Conservation (phyloP, 2,797 vertebrate species). For the Enteromius viviparus region DNA sequence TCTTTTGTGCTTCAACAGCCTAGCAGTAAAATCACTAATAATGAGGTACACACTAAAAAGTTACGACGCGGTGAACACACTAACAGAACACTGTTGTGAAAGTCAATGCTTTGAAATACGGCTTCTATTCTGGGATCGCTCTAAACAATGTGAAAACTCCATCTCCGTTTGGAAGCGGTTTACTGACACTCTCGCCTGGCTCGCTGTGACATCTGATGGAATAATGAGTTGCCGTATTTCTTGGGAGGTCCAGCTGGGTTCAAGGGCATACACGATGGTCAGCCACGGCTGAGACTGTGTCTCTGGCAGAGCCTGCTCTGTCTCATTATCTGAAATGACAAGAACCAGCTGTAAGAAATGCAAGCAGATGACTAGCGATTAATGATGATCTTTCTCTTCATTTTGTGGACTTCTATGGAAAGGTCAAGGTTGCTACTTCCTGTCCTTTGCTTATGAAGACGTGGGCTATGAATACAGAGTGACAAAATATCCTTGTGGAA, state of each 20-base stretch:
- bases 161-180: slow-evolving; percentile 31
- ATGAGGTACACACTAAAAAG: slow-evolving; percentile 42
- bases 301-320: slow-evolving; percentile 46
- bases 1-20: slow-evolving; percentile 37
- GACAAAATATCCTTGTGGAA: slow-evolving; percentile 27
- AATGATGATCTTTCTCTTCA: slow-evolving; percentile 56
- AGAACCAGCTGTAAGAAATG: slow-evolving; percentile 48
- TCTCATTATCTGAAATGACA: slow-evolving; percentile 57
- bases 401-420: slow-evolving; percentile 38
- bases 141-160: slow-evolving; percentile 56
- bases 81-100: slow-evolving; percentile 41
- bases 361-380: slow-evolving; percentile 54
- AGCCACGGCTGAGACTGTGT: slow-evolving; percentile 41
- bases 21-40: slow-evolving; percentile 40
- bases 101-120: slow-evolving; percentile 52
- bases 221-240: slow-evolving; percentile 41
- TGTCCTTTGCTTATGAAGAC: slow-evolving; percentile 46
- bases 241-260: slow-evolving; percentile 46
- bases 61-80: slow-evolving; percentile 19
- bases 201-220: slow-evolving; percentile 44
- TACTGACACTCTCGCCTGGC: slow-evolving; percentile 24
- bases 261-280: slow-evolving; percentile 44
- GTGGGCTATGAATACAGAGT: slow-evolving; percentile 36
- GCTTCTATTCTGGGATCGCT: slow-evolving; percentile 44
- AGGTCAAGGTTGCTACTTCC: slow-evolving; percentile 58